Evolutionary conservation across 2,797 vertebrate genomes (phyloP).

Genomic region (Enteromius mattozi): DNA sequence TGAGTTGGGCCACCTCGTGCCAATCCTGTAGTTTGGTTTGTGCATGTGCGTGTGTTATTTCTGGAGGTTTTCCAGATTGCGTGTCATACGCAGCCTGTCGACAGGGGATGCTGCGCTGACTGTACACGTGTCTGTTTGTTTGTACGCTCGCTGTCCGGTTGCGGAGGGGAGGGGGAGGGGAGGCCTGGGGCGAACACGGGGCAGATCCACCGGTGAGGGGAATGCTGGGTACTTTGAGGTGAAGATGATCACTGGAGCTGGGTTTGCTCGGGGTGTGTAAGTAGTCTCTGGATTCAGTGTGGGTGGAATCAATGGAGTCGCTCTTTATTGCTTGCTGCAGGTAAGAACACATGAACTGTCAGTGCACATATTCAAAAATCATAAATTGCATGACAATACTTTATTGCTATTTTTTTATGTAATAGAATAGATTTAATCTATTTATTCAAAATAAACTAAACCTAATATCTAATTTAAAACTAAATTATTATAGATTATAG

Average conservation of each 20-base stretch:
- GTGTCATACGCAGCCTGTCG: not conserved
- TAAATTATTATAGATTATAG: not conserved
- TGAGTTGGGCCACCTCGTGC: conserved; percentile 84
- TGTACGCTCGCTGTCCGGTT: conserved; percentile 73
- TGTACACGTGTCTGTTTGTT: conserved; percentile 62
- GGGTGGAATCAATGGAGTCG: conserved; percentile 67
- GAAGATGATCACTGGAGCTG: conserved; percentile 39
- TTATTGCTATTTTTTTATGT: not conserved
- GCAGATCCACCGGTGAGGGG: conserved; percentile 60
- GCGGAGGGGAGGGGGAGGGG: conserved; percentile 68
- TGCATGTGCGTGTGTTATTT: conserved; percentile 58
- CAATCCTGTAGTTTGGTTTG: conserved; percentile 21
- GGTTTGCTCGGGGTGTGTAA: conserved; percentile 60
- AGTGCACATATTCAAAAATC: not conserved
- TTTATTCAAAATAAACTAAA: not conserved
- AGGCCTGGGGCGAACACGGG: conserved; percentile 62
- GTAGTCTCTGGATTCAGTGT: conserved; percentile 53
- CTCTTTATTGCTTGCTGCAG: conserved; percentile 75
- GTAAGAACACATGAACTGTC: not conserved
- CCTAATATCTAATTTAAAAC: not conserved
- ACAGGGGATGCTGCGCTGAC: conserved; percentile 65
- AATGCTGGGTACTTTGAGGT: conserved; percentile 55
- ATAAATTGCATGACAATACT: not conserved
- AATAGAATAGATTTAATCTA: not conserved
- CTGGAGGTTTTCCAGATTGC: conserved; percentile 33